Conservation (phyloP, 92 coral and sea anemone genomes). For the Phenganax subtilis region DNA sequence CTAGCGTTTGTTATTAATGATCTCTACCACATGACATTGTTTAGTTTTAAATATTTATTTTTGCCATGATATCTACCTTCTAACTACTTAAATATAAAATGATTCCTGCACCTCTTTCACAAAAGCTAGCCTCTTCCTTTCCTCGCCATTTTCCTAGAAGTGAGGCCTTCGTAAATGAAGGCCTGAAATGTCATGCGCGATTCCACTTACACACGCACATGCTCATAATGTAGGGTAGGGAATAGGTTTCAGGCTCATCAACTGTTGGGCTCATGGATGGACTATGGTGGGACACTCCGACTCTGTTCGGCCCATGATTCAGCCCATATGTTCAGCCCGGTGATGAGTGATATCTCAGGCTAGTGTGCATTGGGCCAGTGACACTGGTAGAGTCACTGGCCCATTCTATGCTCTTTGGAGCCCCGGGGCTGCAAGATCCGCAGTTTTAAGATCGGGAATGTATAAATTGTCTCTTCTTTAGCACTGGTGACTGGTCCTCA, state of each 20-base stretch:
- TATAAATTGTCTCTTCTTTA: too few relatives aligned
- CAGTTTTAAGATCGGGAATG: too few relatives aligned
- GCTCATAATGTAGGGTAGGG: neutral
- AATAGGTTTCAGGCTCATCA: neutral
- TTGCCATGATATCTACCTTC: constrained; percentile 15
- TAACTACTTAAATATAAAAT: neutral
- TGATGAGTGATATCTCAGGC: too few relatives aligned
- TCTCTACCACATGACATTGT: neutral
- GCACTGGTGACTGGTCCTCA: too few relatives aligned
- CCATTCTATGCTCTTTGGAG: too few relatives aligned
- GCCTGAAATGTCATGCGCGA: constrained; percentile 31
- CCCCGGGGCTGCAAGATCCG: too few relatives aligned
- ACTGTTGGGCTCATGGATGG: neutral
- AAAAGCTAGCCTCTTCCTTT: neutral
- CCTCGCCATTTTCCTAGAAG: neutral
- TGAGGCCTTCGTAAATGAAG: constrained; percentile 27
- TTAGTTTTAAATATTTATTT: neutral
- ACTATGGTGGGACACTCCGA: too few relatives aligned
- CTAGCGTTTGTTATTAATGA: neutral
- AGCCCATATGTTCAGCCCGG: too few relatives aligned
- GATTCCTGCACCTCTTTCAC: neutral
- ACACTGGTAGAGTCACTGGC: too few relatives aligned
- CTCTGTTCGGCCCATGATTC: too few relatives aligned
- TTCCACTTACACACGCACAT: neutral
- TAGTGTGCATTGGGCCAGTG: too few relatives aligned